Percentiles rank a stretch among this genome's conserved stretches.
phyloP scores from a whole-genome alignment of 2,797 vertebrate species.

The Odontamblyopus lacepedii region DNA sequence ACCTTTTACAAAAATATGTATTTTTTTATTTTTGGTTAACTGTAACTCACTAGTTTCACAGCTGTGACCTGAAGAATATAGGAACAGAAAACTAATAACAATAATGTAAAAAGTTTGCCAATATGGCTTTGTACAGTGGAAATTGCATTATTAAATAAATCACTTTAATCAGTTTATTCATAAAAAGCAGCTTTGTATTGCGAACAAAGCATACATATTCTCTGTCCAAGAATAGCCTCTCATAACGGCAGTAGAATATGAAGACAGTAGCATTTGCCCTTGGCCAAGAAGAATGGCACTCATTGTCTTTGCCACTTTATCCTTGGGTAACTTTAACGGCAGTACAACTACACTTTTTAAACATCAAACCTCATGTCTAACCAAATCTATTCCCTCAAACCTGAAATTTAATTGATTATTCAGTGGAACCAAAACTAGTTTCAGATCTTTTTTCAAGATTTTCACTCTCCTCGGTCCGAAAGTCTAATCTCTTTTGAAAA shows the following conservation, averaged over 20 bases:
- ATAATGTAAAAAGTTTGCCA: too few species aligned
- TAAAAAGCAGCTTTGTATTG: not conserved
- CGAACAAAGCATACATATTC: not conserved
- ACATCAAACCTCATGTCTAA: not conserved
- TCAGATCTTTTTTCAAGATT: constrained; percentile 38
- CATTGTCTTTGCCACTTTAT: not conserved
- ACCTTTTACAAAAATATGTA: too few species aligned
- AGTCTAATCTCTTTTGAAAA: constrained; percentile 44
- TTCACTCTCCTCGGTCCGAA: constrained; percentile 22
- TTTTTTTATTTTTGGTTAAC: too few species aligned
- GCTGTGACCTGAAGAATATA: too few species aligned
- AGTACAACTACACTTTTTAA: not conserved
- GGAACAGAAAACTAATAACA: too few species aligned
- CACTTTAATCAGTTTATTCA: not conserved
- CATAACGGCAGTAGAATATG: not conserved
- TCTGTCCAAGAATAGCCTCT: not conserved
- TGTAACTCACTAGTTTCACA: too few species aligned
- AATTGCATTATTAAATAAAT: not conserved
- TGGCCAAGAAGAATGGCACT: not conserved
- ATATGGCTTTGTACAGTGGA: too few species aligned
- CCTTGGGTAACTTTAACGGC: not conserved
- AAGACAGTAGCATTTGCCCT: not conserved
- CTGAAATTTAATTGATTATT: not conserved
- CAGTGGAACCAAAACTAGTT: constrained; percentile 7
- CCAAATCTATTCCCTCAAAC: not conserved